Evolutionary conservation across 2,113 vertebrate genomes (phyloP), one percentile per base, ranked within the genome.

Genomic region (Nanorana parkeri): DNA sequence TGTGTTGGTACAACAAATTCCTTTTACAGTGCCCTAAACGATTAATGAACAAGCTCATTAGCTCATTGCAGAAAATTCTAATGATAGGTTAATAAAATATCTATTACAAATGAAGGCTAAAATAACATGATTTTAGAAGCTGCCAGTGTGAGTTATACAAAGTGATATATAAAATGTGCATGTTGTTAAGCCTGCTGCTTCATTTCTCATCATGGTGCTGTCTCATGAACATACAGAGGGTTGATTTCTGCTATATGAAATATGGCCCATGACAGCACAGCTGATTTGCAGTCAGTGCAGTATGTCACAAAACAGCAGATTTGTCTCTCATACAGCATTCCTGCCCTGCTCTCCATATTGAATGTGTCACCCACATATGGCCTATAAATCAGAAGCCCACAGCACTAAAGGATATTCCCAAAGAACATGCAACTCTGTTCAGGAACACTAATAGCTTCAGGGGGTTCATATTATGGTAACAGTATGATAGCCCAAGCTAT

Each of bases 191-290:
- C 41, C 41, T 47, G 41, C 41, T 47, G 41, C 41, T 47, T 47
- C 41, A 47, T 47, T 47, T 47, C 41, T 52, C 24, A 55, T 55
- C 51, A 72, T 3, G 6, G 23, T 20, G 68, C 16, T 17, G 16
- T 21, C 66, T 41, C 8, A 67, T 67, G 65, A 41, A 5, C 28
- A 21, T 68, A 51, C 21, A 68, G 32, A 68, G 23, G 23, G 66
- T 68, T 47, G n/a, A 68, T 69, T 23, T 73, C 51, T 73, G 52
- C 17, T 24, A 73, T n/a, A 17, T 56, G 52, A 58, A 56, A 29
- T 58, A 58, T 73, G 52, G 3, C 17, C 56, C 10, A 29, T n/a
- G 56, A 23, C 73, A 76, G n/a, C 5, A 24, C 28, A 47, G 56
- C 56, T 76, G 56, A 63, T 47, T 47, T 24, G 13, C 17, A 47